Evolutionary conservation across 2,113 vertebrate genomes (phyloP), one percentile per base, ranked within the genome.

Genomic region (Nanorana parkeri): DNA sequence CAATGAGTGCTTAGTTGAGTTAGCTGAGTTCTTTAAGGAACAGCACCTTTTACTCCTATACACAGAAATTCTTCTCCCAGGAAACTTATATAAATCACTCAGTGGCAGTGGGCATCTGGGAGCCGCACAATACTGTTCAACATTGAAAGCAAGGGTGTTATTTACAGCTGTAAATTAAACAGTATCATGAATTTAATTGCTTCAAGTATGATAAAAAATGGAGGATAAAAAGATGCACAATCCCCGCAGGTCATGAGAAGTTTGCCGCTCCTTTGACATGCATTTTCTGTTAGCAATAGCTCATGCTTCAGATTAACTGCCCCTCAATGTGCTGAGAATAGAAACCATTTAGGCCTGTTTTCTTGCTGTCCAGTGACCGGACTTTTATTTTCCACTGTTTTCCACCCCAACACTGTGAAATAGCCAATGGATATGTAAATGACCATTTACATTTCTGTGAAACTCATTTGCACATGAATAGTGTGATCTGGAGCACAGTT

Each of bases 391-490:
- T 32, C 77, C n/a, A 73, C 19, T 2, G 20, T 54, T 41, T 3
- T 23, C 28, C 21, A 0, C 16, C 6, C 54, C 54, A 16, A 17
- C 16, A 24, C 32, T 56, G 78, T 80, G 65, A 60, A 28, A 54
- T 65, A 81, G 7, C 41, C 41, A 81, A 81, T 73, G 68, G 52
- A 73, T 81, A 81, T 81, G 79, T 56, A 73, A 81, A 73, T 72
- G 6, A 0, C 15, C 26, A 73, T 81, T 65, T 73, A 64, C 68
- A 81, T 81, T 26, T 54, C 36, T 54, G 78, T 17, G 15, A 60
- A 20, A 51, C 3, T 11, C 6, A 81, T 81, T 73, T 81, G 79
- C 79, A 81, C 73, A 24, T 81, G 11, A 81, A 81, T 73, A 32
- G 79, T 54, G 56, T 72, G 68, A 65, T 52, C 78, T 47, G 26